Conservation (phyloP, 2,113 vertebrate species). For the Nerophis lumbriciformis region DNA sequence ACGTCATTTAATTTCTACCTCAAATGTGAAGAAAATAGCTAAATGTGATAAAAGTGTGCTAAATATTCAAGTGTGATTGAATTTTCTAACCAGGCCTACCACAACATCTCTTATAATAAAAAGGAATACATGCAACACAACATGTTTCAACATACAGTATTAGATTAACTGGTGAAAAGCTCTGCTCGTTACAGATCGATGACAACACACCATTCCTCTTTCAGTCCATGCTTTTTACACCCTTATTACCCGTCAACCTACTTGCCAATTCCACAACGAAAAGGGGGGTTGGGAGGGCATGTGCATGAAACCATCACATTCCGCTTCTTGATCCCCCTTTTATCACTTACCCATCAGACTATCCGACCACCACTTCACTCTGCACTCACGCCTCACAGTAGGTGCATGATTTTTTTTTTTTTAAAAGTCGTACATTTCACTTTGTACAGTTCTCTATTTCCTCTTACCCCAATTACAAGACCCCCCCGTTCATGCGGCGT, state of each 20-base stretch:
- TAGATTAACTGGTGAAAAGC: slow-evolving; percentile 1
- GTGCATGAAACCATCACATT: slow-evolving; percentile 23
- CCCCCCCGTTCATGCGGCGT: slow-evolving; percentile 30
- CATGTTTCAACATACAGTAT: neutral
- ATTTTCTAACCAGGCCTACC: too few relatives aligned
- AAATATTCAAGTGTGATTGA: too few relatives aligned
- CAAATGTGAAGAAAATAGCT: too few relatives aligned
- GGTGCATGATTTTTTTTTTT: slow-evolving; percentile 13
- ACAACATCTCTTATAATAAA: too few relatives aligned
- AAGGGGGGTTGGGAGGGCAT: slow-evolving; percentile 14
- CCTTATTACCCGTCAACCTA: slow-evolving; percentile 4
- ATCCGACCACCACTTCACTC: slow-evolving; percentile 14
- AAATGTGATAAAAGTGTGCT: too few relatives aligned
- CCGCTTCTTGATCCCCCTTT: slow-evolving; percentile 31
- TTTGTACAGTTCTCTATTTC: slow-evolving; percentile 15
- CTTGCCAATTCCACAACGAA: slow-evolving; percentile 25
- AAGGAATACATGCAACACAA: neutral
- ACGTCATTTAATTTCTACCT: too few relatives aligned
- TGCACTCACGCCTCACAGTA: slow-evolving; percentile 17
- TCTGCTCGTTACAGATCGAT: neutral
- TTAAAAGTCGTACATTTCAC: slow-evolving; percentile 38
- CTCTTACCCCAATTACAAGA: slow-evolving; percentile 36
- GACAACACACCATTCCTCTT: slow-evolving; percentile 11
- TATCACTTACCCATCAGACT: slow-evolving; percentile 23
- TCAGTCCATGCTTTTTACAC: slow-evolving; percentile 15